These are phyloP conservation scores for Coremacera marginata DNA, from an alignment of 2,888 invertebrate species.

Conservation along the genomic window DNA sequence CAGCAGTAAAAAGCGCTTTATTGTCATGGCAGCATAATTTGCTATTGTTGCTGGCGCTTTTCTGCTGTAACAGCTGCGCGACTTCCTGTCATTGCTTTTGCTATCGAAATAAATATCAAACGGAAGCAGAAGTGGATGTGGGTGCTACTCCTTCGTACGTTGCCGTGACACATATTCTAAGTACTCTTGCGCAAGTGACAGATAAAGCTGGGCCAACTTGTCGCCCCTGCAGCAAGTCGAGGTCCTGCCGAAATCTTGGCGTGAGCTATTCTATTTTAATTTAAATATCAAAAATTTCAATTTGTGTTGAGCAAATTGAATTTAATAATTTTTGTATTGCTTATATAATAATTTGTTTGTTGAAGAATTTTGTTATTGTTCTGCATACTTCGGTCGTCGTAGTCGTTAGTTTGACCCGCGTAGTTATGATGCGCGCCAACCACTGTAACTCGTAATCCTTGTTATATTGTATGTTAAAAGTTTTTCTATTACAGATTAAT, in stretches of 20 bases:
- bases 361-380: slow-evolving; percentile 25
- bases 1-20: not conserved
- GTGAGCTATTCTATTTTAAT: not conserved
- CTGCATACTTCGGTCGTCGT: not conserved
- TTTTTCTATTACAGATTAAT: slow-evolving; percentile 64
- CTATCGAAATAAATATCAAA: too few relatives aligned
- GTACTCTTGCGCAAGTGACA: not conserved
- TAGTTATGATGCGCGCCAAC: too few relatives aligned
- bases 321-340: not conserved
- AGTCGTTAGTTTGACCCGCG: too few relatives aligned
- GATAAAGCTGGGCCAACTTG: not conserved
- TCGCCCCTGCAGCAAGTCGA: not conserved
- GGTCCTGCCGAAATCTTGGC: not conserved
- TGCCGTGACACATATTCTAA: not conserved
- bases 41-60: too few relatives aligned
- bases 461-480: slow-evolving; percentile 45
- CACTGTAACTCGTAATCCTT: not conserved
- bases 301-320: not conserved
- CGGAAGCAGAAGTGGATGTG: too few relatives aligned
- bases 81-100: too few relatives aligned
- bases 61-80: too few relatives aligned
- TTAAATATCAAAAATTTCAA: not conserved
- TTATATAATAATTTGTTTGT: not conserved
- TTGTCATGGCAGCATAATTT: too few relatives aligned
- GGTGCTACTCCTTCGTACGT: too few relatives aligned